Percentiles rank a stretch among this genome's conserved stretches.
Evolutionary conservation across 2,888 invertebrate species (phyloP).

Genomic region (Volucella bombylans): DNA sequence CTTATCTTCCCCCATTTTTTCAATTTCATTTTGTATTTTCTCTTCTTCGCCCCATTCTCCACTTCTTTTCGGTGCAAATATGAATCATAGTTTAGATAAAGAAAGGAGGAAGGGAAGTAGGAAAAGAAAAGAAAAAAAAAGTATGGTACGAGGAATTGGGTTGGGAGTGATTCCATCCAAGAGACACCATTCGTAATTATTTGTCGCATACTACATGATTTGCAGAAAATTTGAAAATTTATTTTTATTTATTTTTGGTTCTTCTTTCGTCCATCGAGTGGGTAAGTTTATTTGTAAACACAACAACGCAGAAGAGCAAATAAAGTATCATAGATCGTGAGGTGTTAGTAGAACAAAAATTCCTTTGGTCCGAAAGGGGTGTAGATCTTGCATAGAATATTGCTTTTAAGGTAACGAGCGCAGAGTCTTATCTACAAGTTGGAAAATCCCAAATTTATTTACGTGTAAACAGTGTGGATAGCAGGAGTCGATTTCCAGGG

Average conservation of each 20-base stretch:
- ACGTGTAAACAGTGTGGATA: constrained; percentile 17
- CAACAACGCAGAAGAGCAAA: too few relatives aligned
- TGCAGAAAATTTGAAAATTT: constrained; percentile 7
- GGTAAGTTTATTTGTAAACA: too few relatives aligned
- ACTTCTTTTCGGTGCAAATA: constrained; percentile 30
- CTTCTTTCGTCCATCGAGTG: too few relatives aligned
- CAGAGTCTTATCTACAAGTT: constrained; percentile 2
- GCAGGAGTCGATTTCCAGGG: background rate
- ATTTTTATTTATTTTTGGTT: too few relatives aligned
- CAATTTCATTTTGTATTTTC: constrained; percentile 9
- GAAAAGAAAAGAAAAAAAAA: constrained; percentile 16
- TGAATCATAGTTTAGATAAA: constrained; percentile 71
- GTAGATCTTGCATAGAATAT: constrained; percentile 17
- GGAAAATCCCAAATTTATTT: background rate
- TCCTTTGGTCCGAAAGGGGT: constrained; percentile 11
- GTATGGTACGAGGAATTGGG: constrained; percentile 47
- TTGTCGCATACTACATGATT: constrained; percentile 14
- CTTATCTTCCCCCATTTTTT: background rate
- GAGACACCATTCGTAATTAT: constrained; percentile 41
- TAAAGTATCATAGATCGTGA: background rate
- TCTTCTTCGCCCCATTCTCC: constrained; percentile 26
- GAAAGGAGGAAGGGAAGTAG: background rate
- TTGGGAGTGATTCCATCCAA: constrained; percentile 47
- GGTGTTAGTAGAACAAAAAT: constrained; percentile 18
- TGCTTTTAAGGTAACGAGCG: constrained; percentile 44